These are phyloP conservation scores for Tryphoninae sp. DNA, from an alignment of 2,888 invertebrate species.

Conservation along the genomic window DNA sequence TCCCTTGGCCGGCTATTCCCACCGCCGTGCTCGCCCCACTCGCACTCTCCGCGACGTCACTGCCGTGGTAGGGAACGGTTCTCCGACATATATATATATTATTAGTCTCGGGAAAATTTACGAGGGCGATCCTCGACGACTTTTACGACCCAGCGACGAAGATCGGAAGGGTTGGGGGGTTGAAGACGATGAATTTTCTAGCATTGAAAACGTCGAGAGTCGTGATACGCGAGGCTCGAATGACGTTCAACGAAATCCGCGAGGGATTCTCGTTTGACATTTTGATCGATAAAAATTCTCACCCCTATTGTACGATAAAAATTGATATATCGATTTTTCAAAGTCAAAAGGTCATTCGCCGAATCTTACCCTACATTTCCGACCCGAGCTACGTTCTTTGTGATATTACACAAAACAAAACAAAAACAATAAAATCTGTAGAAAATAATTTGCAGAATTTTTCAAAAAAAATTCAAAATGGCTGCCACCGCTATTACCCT, in stretches of 20 bases:
- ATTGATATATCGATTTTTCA: not conserved
- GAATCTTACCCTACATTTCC: no score
- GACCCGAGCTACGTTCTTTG: no score
- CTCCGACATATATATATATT: constrained; percentile 39
- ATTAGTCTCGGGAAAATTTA: constrained; percentile 53
- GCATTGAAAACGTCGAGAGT: constrained; percentile 28
- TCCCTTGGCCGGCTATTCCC: no score
- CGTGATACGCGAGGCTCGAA: constrained; percentile 13
- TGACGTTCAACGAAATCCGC: not conserved
- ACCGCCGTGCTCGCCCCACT: no score
- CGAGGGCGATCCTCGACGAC: constrained; percentile 43
- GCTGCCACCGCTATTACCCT: no score
- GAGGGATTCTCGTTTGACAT: constrained; percentile 4
- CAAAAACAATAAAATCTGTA: not conserved
- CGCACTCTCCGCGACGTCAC: no score
- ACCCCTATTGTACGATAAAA: not conserved
- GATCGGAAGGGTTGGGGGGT: not conserved
- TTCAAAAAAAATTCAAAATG: not conserved
- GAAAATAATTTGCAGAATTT: not conserved
- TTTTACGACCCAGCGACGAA: constrained; percentile 49
- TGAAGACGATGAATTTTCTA: constrained; percentile 42
- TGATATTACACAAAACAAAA: no score
- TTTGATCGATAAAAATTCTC: not conserved
- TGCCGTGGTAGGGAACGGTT: no score
- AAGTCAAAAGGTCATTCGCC: not conserved